A percentile compares a stretch with the other conserved stretches of the same genome.
Evolutionary conservation across 1,140 invertebrate genomes (phyloP).

Genomic region (Meloidogyne floridensis): DNA sequence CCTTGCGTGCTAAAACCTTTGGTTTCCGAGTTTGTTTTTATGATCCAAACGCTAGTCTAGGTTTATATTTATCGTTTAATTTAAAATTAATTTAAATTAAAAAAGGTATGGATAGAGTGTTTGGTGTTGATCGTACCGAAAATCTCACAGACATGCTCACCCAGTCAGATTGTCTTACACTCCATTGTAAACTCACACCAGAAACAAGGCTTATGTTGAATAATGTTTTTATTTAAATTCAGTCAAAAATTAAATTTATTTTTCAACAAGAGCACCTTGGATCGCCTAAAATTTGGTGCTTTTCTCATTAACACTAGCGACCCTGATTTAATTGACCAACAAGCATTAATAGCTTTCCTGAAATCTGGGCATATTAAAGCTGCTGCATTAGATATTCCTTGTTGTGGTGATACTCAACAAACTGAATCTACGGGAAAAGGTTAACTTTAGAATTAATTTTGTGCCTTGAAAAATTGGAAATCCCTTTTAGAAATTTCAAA

Average conservation of each 20-base stretch:
- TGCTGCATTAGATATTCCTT: constrained; percentile 84
- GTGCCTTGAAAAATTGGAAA: no score
- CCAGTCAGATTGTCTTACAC: constrained; percentile 92
- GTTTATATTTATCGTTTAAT: constrained; percentile 62
- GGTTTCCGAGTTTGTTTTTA: constrained; percentile 97
- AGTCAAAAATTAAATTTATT: background rate
- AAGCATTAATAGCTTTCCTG: constrained; percentile 86
- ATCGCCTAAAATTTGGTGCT: constrained; percentile 96
- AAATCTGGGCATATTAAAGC: constrained; percentile 96
- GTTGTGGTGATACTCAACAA: constrained; percentile 68
- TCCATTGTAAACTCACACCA: constrained; percentile 94
- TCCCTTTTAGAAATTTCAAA: no score
- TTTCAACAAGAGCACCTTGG: constrained; percentile 71
- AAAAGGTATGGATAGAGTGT: constrained; percentile 81
- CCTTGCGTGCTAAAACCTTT: constrained; percentile 83
- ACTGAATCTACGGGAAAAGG: background rate
- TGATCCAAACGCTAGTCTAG: constrained; percentile 92
- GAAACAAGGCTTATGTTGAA: constrained; percentile 97
- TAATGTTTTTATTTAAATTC: constrained; percentile 69
- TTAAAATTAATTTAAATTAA: constrained; percentile 28
- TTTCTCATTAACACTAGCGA: constrained; percentile 95
- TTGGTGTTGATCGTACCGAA: constrained; percentile 90
- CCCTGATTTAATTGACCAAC: constrained; percentile 94
- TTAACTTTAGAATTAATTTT: no score
- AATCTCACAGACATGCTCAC: constrained; percentile 89